Percentiles rank a stretch among this genome's conserved stretches.
These are phyloP conservation scores for Tenthredo mesomela DNA, from an alignment of 2,888 invertebrate species.

Conservation along the genomic window DNA sequence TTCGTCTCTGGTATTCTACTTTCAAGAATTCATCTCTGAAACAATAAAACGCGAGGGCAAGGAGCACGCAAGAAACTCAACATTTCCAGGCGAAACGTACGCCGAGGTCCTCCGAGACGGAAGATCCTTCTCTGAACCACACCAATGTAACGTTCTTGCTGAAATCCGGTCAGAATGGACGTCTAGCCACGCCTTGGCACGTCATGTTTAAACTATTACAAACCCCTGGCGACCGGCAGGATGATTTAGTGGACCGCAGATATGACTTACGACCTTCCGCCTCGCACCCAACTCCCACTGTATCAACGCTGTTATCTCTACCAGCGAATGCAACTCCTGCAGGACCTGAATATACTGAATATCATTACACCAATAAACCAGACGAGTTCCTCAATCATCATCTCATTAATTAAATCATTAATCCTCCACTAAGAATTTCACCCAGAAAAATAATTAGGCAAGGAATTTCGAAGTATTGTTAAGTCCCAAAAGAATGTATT, in stretches of 20 bases:
- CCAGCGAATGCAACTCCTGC: conserved; percentile 30
- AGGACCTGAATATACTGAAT: background rate
- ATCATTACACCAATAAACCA: conserved; percentile 12
- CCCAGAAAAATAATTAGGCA: too few relatives aligned
- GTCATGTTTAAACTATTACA: conserved; percentile 61
- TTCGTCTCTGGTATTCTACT: background rate
- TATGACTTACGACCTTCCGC: conserved; percentile 58
- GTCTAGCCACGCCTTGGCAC: conserved; percentile 33
- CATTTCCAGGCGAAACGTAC: conserved; percentile 20
- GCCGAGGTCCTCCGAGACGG: conserved; percentile 25
- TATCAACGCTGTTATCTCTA: conserved; percentile 43
- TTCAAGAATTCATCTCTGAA: background rate
- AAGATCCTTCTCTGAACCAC: conserved; percentile 5
- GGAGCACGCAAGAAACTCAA: background rate
- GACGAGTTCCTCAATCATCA: background rate
- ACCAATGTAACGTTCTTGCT: conserved; percentile 36
- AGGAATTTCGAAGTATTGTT: background rate
- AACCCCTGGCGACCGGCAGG: conserved; percentile 58
- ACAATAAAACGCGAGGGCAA: conserved; percentile 33
- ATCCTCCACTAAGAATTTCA: background rate
- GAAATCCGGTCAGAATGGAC: conserved; percentile 44
- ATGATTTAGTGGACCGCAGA: conserved; percentile 60
- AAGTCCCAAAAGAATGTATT: background rate
- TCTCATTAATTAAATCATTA: background rate
- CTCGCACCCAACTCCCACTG: conserved; percentile 27